These are phyloP conservation scores for Metacarcinus magister DNA, from an alignment of 2,888 invertebrate genomes.

Conservation along the genomic window DNA sequence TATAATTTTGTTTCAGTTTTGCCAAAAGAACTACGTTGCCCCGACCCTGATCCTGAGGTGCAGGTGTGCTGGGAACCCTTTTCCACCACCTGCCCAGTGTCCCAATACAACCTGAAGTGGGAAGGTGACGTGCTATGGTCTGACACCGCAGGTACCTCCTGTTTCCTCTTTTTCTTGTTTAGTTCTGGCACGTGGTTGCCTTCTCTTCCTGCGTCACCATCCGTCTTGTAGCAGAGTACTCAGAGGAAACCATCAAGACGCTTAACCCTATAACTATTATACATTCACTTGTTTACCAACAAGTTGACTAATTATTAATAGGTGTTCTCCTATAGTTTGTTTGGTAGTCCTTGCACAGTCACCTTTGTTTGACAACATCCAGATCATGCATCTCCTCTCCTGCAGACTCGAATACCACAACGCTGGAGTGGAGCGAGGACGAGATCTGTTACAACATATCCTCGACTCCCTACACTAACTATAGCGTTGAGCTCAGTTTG, in stretches of 20 bases:
- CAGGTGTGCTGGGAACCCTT: not conserved
- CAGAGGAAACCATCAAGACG: not conserved
- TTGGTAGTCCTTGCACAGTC: not conserved
- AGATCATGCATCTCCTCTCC: not conserved
- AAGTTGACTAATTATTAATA: not conserved
- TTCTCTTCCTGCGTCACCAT: not conserved
- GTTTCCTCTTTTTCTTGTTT: not conserved
- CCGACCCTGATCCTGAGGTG: not conserved
- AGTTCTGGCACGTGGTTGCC: not conserved
- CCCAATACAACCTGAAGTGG: conserved; percentile 26
- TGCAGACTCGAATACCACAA: not conserved
- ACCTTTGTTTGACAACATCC: not conserved
- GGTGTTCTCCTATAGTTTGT: not conserved
- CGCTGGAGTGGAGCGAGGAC: not conserved
- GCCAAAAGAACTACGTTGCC: not conserved
- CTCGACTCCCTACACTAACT: not conserved
- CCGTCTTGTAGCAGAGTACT: not conserved
- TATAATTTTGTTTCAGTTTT: not conserved
- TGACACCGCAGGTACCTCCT: not conserved
- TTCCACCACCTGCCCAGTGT: not conserved
- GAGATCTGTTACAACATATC: not conserved
- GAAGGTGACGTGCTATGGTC: not conserved
- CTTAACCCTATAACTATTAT: not conserved
- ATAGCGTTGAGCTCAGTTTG: not conserved
- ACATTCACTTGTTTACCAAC: no score